Evolutionary conservation across 2,888 invertebrate species (phyloP), one percentile per base, ranked within the genome.

Genomic region (Parnassius apollo): DNA sequence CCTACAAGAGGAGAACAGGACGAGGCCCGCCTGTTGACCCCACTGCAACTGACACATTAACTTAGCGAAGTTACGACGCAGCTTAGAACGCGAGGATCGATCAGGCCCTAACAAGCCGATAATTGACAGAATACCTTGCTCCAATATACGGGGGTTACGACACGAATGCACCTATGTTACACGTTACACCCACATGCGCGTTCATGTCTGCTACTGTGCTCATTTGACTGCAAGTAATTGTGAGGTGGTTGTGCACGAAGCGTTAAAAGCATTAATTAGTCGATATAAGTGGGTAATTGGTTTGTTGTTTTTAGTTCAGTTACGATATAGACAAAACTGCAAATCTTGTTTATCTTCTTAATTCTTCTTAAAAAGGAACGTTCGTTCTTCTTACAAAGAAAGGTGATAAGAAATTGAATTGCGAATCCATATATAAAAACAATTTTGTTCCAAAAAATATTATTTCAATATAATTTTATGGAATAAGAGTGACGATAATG

Each of bases 21-120:
- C 50, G 46, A 55, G 55, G 59, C 44, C 59, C 54, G 59, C 52
- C 65, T 51, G 51, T 46, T 57, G 59, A 59, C 53, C 59, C n/a
- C 56, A 52, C 53, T 62, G 59, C 64, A 62, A 68, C 69, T 69
- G 74, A 72, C 73, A 74, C 76, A 75, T 78, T 76, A 75, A 75
- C 69, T 76, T 68, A 66, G 66, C 69, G 72, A 74, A 85, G 73
- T 80, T 83, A 86, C 79, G 78, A 75, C 74, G 70, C 68, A 68
- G 46, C 49, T 68, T 75, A 67, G 70, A 73, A 70, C 69, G 72
- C 75, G 75, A 68, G 78, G 75, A 86, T 85, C 81, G 75, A 86
- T 87, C 84, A 82, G 76, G 65, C 69, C 62, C 81, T 85, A 86
- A 86, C 88, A 80, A 86, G 83, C 76, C 76, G 80, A 79, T 86